phyloP scores from a whole-genome alignment of 2,797 vertebrate species.

The Epinephelus awoara region DNA sequence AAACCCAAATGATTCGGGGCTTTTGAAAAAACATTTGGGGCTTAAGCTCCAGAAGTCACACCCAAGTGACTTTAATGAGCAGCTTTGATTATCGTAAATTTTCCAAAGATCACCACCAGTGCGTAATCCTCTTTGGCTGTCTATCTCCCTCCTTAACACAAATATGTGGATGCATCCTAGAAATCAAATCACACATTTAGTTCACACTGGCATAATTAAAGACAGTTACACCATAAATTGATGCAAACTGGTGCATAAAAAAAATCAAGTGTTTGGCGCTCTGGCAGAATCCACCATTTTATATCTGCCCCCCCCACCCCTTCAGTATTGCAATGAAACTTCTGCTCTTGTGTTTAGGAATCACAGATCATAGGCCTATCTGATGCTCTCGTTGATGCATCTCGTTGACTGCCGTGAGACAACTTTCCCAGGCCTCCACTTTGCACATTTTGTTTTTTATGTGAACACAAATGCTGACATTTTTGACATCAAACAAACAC shows the following conservation, averaged over 20 bases:
- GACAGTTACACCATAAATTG: too few relatives aligned
- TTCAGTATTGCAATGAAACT: too few relatives aligned
- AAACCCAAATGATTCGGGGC: too few relatives aligned
- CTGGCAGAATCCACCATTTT: too few relatives aligned
- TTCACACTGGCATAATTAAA: too few relatives aligned
- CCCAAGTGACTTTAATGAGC: background rate
- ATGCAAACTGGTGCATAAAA: too few relatives aligned
- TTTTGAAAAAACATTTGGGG: too few relatives aligned
- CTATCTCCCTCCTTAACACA: background rate
- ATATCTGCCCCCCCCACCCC: too few relatives aligned
- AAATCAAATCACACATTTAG: too few relatives aligned
- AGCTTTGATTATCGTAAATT: background rate
- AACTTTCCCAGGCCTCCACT: background rate
- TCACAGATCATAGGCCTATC: background rate
- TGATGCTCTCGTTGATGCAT: background rate
- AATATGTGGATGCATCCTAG: background rate
- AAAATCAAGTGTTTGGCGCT: too few relatives aligned
- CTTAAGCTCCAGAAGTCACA: too few relatives aligned
- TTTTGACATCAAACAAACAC: constrained; percentile 45
- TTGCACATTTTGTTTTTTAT: background rate
- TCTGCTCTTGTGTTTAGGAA: background rate
- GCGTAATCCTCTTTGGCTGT: background rate
- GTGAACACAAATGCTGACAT: background rate
- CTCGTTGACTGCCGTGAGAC: background rate
- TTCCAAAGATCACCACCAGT: background rate